A percentile compares a stretch with the other conserved stretches of the same genome.
These are phyloP conservation scores for Dicaeum eximium DNA, from an alignment of 2,113 vertebrate species.

Conservation along the genomic window DNA sequence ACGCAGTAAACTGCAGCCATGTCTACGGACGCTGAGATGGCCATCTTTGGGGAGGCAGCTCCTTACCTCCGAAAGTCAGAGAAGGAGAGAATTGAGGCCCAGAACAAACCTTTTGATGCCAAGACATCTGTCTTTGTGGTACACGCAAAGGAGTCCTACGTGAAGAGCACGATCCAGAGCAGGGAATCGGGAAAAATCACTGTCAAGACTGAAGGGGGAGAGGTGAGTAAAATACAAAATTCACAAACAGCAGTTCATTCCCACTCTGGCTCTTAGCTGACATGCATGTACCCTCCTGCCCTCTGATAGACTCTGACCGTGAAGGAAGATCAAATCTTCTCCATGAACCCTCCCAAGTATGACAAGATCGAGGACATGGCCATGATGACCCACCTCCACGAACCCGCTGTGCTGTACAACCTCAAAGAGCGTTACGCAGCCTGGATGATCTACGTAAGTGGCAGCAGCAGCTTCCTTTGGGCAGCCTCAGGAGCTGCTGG, in stretches of 20 bases:
- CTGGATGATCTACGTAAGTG: constrained; percentile 62
- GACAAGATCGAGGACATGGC: constrained; percentile 91
- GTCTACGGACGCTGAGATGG: constrained; percentile 83
- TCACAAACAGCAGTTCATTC: background rate
- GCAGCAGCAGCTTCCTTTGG: background rate
- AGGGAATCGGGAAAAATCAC: constrained; percentile 72
- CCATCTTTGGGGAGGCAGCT: constrained; percentile 81
- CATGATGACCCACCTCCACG: constrained; percentile 83
- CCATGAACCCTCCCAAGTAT: constrained; percentile 77
- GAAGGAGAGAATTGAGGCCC: constrained; percentile 83
- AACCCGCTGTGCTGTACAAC: background rate
- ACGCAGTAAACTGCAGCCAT: constrained; percentile 65
- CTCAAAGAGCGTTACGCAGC: constrained; percentile 47
- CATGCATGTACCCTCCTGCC: background rate
- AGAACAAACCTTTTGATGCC: constrained; percentile 78
- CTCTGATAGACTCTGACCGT: background rate
- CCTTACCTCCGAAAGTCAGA: constrained; percentile 84
- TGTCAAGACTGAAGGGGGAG: constrained; percentile 65
- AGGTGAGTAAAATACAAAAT: constrained; percentile 50
- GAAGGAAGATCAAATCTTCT: background rate
- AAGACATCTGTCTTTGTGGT: constrained; percentile 68
- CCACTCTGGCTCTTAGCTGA: background rate
- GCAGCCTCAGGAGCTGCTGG: background rate
- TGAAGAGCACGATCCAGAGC: constrained; percentile 64
- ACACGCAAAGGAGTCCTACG: constrained; percentile 71